These are phyloP conservation scores for Chiroxiphia lanceolata DNA, from an alignment of 2,797 vertebrate species.

Conservation along the genomic window DNA sequence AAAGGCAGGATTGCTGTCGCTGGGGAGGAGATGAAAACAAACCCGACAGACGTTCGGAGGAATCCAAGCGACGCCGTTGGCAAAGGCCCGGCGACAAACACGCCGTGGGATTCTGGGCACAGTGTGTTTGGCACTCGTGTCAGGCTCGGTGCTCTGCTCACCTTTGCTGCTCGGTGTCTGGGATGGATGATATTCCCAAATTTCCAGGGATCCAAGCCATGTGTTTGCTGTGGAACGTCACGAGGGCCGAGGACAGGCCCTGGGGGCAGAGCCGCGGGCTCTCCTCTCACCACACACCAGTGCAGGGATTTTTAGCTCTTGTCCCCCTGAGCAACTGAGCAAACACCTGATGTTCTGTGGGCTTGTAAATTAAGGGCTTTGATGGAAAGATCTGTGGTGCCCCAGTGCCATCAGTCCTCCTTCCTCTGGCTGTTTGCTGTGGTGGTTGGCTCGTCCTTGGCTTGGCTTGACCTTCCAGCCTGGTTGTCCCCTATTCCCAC, in stretches of 20 bases:
- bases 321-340: neutral
- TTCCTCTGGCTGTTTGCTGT: neutral
- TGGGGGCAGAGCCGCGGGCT: accelerated
- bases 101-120: neutral
- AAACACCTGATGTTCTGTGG: neutral
- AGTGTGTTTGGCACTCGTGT: neutral
- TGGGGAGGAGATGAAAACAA: neutral
- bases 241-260: neutral
- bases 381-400: neutral
- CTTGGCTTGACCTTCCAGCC: neutral
- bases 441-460: neutral
- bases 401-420: neutral
- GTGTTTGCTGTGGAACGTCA: neutral
- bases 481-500: accelerated
- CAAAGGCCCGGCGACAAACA: neutral
- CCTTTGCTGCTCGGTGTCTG: neutral
- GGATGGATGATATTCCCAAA: neutral
- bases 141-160: neutral
- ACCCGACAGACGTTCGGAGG: neutral
- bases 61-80: neutral
- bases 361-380: neutral
- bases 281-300: accelerated
- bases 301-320: neutral
- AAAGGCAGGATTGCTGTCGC: neutral
- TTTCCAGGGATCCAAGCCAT: neutral